Evolutionary conservation across 2,888 invertebrate species (phyloP).

Genomic region (Trachelus iudaicus): DNA sequence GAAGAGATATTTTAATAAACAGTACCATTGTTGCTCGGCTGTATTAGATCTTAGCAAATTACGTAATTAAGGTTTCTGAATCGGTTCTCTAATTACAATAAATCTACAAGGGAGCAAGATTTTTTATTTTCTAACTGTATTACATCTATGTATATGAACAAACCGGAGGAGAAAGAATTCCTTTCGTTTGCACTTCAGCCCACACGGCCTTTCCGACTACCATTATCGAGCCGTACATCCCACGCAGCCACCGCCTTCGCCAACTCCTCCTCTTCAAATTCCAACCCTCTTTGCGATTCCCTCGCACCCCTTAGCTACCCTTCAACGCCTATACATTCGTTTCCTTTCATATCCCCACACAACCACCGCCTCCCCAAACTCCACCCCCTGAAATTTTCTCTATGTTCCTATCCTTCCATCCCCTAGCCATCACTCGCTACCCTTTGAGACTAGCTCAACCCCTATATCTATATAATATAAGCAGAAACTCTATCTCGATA

Average conservation of each 20-base stretch:
- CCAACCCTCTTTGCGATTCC: slow-evolving; percentile 14
- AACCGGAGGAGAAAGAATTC: not conserved
- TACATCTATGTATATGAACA: not conserved
- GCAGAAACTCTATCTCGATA: not conserved
- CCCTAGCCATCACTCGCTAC: not conserved
- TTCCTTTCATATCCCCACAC: not conserved
- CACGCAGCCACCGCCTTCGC: slow-evolving; percentile 48
- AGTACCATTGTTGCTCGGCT: not conserved
- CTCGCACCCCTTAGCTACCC: not conserved
- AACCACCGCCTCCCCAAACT: not conserved
- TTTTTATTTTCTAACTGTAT: not conserved
- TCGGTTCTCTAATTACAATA: not conserved
- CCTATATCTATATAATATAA: not conserved
- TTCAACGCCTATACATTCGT: not conserved
- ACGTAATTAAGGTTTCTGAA: not conserved
- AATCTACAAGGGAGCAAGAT: not conserved
- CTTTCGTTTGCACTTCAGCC: not conserved
- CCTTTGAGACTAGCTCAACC: not conserved
- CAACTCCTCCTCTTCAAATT: slow-evolving; percentile 18
- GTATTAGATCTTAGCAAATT: not conserved
- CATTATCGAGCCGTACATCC: slow-evolving; percentile 55
- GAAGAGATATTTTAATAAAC: not conserved
- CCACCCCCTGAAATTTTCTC: not conserved
- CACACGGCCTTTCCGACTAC: slow-evolving; percentile 11
- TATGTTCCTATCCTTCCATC: not conserved